phyloP scores from a whole-genome alignment of 2,113 vertebrate species.

The Campylomormyrus numenius region DNA sequence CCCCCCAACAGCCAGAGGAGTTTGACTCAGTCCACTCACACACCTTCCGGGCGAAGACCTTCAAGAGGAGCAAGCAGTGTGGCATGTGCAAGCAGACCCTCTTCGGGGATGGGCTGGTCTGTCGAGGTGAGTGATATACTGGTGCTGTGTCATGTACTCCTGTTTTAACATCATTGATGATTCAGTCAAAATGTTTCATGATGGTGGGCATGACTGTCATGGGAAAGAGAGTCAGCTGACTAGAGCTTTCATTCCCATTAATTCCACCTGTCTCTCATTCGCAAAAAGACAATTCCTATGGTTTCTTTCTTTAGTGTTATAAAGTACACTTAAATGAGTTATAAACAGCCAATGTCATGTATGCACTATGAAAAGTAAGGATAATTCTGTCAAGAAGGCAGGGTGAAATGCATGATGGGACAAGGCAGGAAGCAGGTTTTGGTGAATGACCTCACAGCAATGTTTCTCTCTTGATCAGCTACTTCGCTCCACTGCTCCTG shows the following conservation, averaged over 20 bases:
- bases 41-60: conserved; percentile 85
- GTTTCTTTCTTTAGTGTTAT: background rate
- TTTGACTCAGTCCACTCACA: conserved; percentile 79
- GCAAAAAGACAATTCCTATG: background rate
- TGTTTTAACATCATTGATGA: background rate
- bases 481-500: background rate
- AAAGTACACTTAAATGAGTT: background rate
- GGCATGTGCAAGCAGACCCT: conserved; percentile 83
- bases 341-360: background rate
- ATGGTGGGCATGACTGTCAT: background rate
- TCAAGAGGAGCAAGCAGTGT: conserved; percentile 88
- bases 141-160: background rate
- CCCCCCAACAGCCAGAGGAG: conserved; percentile 73
- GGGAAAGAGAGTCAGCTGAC: background rate
- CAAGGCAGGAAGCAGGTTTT: background rate
- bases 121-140: conserved; percentile 70
- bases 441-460: background rate
- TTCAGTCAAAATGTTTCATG: background rate
- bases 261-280: background rate
- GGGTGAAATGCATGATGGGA: background rate
- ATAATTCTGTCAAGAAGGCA: background rate
- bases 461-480: background rate
- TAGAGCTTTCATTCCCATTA: background rate
- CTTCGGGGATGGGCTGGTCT: conserved; percentile 81
- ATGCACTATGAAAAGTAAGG: background rate